A percentile compares a stretch with the other conserved stretches of the same genome.
Conservation (phyloP, 2,113 vertebrate species). For the Oncorhynchus keta region DNA sequence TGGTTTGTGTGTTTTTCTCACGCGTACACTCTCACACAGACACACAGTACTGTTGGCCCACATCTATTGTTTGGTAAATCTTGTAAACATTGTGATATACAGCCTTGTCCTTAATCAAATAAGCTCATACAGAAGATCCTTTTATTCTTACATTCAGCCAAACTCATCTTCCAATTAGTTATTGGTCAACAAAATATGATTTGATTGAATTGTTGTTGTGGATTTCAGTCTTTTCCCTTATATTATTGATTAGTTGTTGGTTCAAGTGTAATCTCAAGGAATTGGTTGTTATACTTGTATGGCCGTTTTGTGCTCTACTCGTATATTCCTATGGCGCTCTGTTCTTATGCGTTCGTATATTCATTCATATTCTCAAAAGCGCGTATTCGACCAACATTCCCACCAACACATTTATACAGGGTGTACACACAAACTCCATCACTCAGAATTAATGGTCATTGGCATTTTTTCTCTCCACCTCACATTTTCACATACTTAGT, state of each 20-base stretch:
- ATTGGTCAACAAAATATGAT: neutral
- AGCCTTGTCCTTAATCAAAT: too few relatives aligned
- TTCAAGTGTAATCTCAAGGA: neutral
- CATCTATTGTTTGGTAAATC: neutral
- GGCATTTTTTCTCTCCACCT: constrained; percentile 15
- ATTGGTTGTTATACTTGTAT: neutral
- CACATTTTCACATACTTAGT: constrained; percentile 30
- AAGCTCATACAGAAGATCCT: too few relatives aligned
- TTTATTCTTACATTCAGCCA: too few relatives aligned
- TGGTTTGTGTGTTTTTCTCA: too few relatives aligned
- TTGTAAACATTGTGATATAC: too few relatives aligned
- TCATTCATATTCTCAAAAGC: neutral
- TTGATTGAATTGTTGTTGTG: neutral
- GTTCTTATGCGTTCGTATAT: neutral
- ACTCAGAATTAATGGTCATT: neutral
- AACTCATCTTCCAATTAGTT: too few relatives aligned
- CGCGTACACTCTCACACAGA: neutral
- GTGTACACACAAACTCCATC: neutral
- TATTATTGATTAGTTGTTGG: neutral
- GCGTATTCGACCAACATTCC: neutral
- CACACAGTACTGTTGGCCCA: neutral
- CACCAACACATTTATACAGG: neutral
- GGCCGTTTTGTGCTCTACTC: neutral
- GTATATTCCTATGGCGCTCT: neutral
- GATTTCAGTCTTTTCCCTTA: neutral